Evolutionary conservation across 92 coral and sea anemone genomes (phyloP).

Genomic region (Heliopora coerulea): DNA sequence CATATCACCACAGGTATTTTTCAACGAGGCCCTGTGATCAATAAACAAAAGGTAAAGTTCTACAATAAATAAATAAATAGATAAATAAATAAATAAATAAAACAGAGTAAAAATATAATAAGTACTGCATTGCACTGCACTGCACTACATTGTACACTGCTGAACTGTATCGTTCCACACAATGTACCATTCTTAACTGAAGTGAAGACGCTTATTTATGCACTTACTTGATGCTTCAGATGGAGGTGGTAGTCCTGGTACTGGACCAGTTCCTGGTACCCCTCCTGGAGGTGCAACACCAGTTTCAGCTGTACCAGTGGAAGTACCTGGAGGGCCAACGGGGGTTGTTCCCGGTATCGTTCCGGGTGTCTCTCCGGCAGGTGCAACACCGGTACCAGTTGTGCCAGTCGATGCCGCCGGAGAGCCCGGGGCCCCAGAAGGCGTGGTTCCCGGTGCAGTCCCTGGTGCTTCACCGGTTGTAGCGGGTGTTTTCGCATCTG

Average conservation of each 20-base stretch:
- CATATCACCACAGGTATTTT: too few relatives aligned
- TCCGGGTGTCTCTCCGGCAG: neutral
- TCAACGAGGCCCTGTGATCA: too few relatives aligned
- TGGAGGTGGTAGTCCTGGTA: neutral
- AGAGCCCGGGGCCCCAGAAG: neutral
- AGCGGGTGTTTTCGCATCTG: slow-evolving; percentile 19
- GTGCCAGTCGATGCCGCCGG: neutral
- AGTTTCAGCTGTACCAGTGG: neutral
- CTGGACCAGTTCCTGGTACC: neutral
- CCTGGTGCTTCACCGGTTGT: slow-evolving; percentile 14
- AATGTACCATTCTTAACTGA: neutral
- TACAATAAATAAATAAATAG: too few relatives aligned
- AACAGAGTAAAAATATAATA: too few relatives aligned
- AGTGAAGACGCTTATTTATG: neutral
- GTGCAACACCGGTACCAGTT: neutral
- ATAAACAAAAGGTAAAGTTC: too few relatives aligned
- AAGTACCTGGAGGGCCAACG: neutral
- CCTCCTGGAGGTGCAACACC: neutral
- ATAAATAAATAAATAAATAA: too few relatives aligned
- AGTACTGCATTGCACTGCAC: too few relatives aligned
- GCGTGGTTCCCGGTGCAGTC: neutral
- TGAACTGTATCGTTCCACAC: too few relatives aligned
- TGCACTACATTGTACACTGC: too few relatives aligned
- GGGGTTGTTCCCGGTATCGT: neutral
- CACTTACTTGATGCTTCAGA: slow-evolving; percentile 25